A percentile compares a stretch with the other conserved stretches of the same genome.
phyloP scores from a whole-genome alignment of 64 coral and sea anemone genomes.

The Montipora sp. region DNA sequence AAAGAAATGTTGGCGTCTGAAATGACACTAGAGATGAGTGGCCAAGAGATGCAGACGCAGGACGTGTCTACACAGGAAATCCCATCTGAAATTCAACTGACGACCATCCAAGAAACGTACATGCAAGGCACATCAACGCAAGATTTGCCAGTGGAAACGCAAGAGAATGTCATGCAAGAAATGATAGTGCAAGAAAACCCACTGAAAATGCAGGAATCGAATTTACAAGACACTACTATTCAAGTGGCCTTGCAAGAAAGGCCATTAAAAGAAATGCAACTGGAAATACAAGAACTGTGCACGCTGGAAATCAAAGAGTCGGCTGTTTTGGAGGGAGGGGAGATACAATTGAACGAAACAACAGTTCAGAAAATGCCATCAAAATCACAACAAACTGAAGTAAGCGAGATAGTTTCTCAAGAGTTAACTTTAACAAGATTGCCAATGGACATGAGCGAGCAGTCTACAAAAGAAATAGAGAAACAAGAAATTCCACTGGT shows the following conservation, averaged over 20 bases:
- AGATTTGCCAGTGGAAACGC: neutral
- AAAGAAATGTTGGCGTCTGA: neutral
- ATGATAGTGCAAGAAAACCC: neutral
- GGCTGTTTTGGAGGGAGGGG: neutral
- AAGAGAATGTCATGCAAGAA: neutral
- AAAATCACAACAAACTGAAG: constrained; percentile 8
- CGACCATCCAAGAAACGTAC: neutral
- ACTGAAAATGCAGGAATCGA: neutral
- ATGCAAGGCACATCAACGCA: neutral
- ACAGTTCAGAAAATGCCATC: neutral
- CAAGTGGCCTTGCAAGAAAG: constrained; percentile 8
- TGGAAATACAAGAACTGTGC: neutral
- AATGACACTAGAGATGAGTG: neutral
- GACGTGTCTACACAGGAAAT: neutral
- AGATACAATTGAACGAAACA: neutral
- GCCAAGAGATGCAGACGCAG: neutral
- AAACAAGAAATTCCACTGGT: constrained; percentile 17
- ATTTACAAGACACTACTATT: neutral
- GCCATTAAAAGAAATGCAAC: neutral
- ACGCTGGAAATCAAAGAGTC: neutral
- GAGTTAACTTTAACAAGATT: neutral
- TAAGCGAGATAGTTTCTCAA: neutral
- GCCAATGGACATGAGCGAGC: neutral
- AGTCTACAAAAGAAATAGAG: neutral
- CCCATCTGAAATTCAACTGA: neutral